Conservation (phyloP, 2,797 vertebrate species). For the Cynodonichthys magdalenae region DNA sequence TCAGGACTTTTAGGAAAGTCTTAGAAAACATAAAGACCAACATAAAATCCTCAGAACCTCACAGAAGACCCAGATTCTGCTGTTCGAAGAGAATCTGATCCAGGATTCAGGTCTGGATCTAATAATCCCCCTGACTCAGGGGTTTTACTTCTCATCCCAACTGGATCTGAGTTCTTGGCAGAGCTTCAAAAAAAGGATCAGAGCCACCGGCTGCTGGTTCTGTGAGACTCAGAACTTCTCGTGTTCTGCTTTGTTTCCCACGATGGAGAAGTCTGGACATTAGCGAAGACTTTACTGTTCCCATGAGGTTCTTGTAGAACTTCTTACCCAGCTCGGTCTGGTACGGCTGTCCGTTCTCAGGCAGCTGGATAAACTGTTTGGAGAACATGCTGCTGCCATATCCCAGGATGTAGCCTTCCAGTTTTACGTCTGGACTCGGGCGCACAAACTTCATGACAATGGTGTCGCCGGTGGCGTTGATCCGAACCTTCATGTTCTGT, state of each 20-base stretch:
- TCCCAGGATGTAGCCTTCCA: constrained; percentile 93
- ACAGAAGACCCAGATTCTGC: too few species aligned
- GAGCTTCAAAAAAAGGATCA: constrained; percentile 33
- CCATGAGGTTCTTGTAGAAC: background rate
- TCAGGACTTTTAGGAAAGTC: too few species aligned
- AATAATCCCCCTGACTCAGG: too few species aligned
- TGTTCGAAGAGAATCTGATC: too few species aligned
- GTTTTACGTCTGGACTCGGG: constrained; percentile 81
- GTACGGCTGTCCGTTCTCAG: constrained; percentile 84
- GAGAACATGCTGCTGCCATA: constrained; percentile 90
- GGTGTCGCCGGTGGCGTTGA: constrained; percentile 90
- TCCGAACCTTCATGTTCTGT: constrained; percentile 89
- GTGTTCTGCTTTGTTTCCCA: constrained; percentile 37
- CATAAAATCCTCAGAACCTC: too few species aligned
- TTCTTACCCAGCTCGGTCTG: constrained; percentile 89
- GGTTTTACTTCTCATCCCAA: background rate
- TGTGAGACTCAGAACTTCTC: constrained; percentile 19
- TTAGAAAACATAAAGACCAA: too few species aligned
- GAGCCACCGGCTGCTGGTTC: constrained; percentile 48
- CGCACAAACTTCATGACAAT: constrained; percentile 89
- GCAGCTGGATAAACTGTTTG: constrained; percentile 90
- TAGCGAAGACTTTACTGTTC: background rate
- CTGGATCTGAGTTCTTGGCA: constrained; percentile 21
- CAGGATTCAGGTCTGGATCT: too few species aligned
- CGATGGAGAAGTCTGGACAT: background rate